phyloP scores from a whole-genome alignment of 2,888 invertebrate genomes.

The Sinelater perroti region DNA sequence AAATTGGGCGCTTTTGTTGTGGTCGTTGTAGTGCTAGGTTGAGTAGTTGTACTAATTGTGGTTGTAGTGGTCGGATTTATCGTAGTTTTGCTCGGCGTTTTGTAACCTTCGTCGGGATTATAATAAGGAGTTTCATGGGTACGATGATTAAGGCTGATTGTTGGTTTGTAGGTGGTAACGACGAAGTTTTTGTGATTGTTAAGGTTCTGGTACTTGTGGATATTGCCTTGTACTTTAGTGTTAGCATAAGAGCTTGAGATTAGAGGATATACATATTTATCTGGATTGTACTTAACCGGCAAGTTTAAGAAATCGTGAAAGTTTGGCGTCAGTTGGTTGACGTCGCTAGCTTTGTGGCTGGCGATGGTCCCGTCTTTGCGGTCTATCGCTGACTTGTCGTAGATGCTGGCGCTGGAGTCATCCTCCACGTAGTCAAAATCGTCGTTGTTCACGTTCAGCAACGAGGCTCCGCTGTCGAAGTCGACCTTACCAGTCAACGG shows the following conservation, averaged over 20 bases:
- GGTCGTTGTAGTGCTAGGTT: constrained; percentile 44
- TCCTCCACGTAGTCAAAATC: constrained; percentile 54
- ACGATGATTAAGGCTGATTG: constrained; percentile 56
- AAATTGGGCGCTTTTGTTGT: constrained; percentile 52
- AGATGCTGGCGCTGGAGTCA: constrained; percentile 50
- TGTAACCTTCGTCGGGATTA: constrained; percentile 37
- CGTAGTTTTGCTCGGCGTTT: constrained; percentile 34
- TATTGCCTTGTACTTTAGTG: constrained; percentile 74
- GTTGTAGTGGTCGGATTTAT: constrained; percentile 43
- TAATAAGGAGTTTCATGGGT: constrained; percentile 49
- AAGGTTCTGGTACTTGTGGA: constrained; percentile 61
- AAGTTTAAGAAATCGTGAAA: constrained; percentile 75
- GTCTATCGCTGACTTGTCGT: constrained; percentile 59
- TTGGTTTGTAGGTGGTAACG: constrained; percentile 55
- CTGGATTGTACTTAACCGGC: constrained; percentile 73
- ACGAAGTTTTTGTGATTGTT: constrained; percentile 59
- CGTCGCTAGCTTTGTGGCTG: constrained; percentile 66
- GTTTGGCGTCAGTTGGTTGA: constrained; percentile 69
- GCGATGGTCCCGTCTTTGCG: constrained; percentile 59
- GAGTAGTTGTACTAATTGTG: constrained; percentile 46
- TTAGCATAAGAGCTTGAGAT: constrained; percentile 78
- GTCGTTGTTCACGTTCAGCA: constrained; percentile 52
- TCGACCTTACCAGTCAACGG: constrained; percentile 73
- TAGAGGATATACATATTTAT: constrained; percentile 73
- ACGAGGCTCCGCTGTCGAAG: constrained; percentile 66